These are phyloP conservation scores for Phacellophora camtschatica DNA, from an alignment of 30 jellyfish, hydroid and myxozoan species.

Conservation along the genomic window DNA sequence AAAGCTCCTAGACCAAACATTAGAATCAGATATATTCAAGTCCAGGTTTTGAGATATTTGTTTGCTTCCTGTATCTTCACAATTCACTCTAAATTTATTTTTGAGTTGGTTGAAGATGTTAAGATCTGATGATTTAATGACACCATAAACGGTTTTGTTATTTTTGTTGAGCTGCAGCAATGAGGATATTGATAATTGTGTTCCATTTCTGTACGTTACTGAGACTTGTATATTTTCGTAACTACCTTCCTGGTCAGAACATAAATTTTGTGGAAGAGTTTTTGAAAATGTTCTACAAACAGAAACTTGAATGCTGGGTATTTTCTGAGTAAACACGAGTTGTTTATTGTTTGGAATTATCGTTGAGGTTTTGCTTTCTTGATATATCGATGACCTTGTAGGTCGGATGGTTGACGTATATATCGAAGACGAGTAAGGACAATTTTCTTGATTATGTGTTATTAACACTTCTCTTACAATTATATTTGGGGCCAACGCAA, in stretches of 20 bases:
- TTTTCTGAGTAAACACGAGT: not conserved
- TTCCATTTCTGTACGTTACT: slow-evolving; percentile 40
- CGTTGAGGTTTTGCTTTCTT: slow-evolving; percentile 4
- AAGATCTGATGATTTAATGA: slow-evolving; percentile 19
- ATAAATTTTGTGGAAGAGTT: slow-evolving; percentile 21
- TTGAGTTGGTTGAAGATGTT: not conserved
- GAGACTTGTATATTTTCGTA: not conserved
- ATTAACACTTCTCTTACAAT: not conserved
- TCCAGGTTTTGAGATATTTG: not conserved
- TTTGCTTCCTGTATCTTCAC: slow-evolving; percentile 39
- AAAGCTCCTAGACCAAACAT: not conserved
- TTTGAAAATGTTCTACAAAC: slow-evolving; percentile 39
- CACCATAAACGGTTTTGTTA: slow-evolving; percentile 42
- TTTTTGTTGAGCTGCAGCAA: slow-evolving; percentile 22
- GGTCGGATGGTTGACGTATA: not conserved
- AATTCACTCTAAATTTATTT: not conserved
- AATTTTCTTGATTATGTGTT: not conserved
- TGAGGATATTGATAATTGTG: slow-evolving; percentile 15
- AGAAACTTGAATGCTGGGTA: not conserved
- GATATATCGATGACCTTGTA: not conserved
- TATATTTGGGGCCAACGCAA: slow-evolving; percentile 32
- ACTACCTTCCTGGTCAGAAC: slow-evolving; percentile 53
- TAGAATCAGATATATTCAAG: not conserved
- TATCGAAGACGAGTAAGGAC: not conserved
- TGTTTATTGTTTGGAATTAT: not conserved